Evolutionary conservation across 64 coral and sea anemone genomes (phyloP).

Genomic region (Pachyseris speciosa): DNA sequence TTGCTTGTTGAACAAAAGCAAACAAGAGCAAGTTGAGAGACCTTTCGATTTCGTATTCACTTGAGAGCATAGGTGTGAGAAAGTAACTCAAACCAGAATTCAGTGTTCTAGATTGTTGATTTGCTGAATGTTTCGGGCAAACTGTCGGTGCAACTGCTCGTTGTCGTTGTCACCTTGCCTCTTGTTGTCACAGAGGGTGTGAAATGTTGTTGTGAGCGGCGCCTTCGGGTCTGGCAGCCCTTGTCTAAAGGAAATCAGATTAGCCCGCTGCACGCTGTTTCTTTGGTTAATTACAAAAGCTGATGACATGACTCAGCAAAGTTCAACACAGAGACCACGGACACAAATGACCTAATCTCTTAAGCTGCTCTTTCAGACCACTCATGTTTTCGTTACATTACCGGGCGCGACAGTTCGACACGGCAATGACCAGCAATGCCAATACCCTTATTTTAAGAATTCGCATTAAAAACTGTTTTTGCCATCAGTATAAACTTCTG

Average conservation of each 20-base stretch:
- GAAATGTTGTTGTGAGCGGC: conserved; percentile 32
- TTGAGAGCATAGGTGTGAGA: too few species aligned
- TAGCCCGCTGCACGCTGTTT: conserved; percentile 18
- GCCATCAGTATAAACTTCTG: too few species aligned
- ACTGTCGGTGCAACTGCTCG: not conserved
- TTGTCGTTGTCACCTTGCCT: not conserved
- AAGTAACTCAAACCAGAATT: too few species aligned
- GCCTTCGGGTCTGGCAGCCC: conserved; percentile 37
- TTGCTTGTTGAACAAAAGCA: too few species aligned
- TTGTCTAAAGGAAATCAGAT: conserved; percentile 24
- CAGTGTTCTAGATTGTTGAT: not conserved
- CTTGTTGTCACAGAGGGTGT: not conserved
- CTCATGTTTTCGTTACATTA: not conserved
- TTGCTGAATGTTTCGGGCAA: too few species aligned
- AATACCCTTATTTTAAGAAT: too few species aligned
- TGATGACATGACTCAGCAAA: conserved; percentile 29
- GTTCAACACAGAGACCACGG: not conserved
- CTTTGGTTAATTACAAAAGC: conserved; percentile 9
- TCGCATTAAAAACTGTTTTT: too few species aligned
- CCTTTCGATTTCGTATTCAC: too few species aligned
- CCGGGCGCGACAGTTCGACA: too few species aligned
- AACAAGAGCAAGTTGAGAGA: too few species aligned
- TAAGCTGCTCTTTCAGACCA: conserved; percentile 1
- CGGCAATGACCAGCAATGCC: too few species aligned
- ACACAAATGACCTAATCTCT: conserved; percentile 2